Conservation (phyloP, 2,113 vertebrate genomes). For the Pogona vitticeps region DNA sequence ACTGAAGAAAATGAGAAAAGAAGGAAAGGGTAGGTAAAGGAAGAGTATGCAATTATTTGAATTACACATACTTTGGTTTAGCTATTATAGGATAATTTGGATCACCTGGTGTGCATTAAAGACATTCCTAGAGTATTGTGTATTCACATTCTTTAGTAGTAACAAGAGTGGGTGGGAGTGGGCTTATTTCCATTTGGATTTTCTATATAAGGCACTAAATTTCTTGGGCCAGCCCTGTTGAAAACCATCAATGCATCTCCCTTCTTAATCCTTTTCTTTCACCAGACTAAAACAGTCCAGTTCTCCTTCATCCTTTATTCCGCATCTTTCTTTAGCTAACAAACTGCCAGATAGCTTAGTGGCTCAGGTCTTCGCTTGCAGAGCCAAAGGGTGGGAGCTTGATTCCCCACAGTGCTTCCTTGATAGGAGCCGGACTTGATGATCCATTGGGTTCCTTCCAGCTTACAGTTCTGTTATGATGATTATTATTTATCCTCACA, state of each 20-base stretch:
- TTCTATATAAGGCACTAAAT: not conserved
- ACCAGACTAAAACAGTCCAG: not conserved
- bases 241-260: not conserved
- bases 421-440: too few species aligned
- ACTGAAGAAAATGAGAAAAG: not conserved
- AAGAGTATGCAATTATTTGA: not conserved
- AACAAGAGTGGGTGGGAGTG: not conserved
- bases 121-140: not conserved
- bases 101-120: not conserved
- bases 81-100: not conserved
- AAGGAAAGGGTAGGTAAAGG: not conserved
- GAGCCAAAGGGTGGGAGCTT: too few species aligned
- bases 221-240: not conserved
- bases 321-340: not conserved
- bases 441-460: too few species aligned
- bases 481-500: not conserved
- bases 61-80: not conserved
- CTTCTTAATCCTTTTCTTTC: not conserved
- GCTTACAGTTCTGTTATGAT: too few species aligned
- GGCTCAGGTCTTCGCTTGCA: too few species aligned
- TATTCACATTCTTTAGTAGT: not conserved
- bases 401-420: too few species aligned
- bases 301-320: not conserved
- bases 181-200: not conserved
- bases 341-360: too few species aligned